These are phyloP conservation scores for Euphonia xanthogaster DNA, from an alignment of 2,797 vertebrate genomes.

Conservation along the genomic window DNA sequence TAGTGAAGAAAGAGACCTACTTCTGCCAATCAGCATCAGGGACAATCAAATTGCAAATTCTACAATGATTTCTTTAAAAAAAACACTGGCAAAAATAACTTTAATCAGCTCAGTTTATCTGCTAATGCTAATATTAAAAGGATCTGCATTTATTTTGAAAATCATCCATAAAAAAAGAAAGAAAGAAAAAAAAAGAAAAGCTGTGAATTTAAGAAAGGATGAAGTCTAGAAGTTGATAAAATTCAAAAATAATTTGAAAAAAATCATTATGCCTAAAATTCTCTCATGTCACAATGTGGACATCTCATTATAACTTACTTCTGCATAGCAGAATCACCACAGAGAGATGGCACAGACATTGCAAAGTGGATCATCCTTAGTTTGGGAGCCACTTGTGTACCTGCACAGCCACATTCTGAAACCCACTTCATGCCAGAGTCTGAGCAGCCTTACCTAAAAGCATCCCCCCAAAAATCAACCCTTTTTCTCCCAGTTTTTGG, in stretches of 20 bases:
- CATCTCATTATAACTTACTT: background rate
- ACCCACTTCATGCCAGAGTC: background rate
- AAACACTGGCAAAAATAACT: background rate
- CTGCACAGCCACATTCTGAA: background rate
- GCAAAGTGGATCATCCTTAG: background rate
- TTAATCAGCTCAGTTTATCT: constrained; percentile 1
- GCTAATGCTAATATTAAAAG: background rate
- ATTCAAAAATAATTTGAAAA: background rate
- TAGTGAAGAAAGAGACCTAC: background rate
- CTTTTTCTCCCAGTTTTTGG: background rate
- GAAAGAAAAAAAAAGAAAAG: background rate
- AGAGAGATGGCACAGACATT: background rate
- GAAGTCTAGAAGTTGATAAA: background rate
- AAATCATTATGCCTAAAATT: background rate
- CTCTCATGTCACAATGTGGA: background rate
- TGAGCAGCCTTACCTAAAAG: background rate
- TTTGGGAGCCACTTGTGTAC: background rate
- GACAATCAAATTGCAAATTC: constrained; percentile 7
- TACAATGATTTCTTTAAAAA: background rate
- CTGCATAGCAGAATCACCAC: background rate
- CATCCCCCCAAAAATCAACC: background rate
- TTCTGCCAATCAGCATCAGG: background rate
- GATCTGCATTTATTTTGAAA: constrained; percentile 17
- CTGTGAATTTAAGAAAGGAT: background rate
- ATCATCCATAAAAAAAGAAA: background rate